Conservation (phyloP, 2,888 invertebrate genomes). For the Thereva nobilitata region DNA sequence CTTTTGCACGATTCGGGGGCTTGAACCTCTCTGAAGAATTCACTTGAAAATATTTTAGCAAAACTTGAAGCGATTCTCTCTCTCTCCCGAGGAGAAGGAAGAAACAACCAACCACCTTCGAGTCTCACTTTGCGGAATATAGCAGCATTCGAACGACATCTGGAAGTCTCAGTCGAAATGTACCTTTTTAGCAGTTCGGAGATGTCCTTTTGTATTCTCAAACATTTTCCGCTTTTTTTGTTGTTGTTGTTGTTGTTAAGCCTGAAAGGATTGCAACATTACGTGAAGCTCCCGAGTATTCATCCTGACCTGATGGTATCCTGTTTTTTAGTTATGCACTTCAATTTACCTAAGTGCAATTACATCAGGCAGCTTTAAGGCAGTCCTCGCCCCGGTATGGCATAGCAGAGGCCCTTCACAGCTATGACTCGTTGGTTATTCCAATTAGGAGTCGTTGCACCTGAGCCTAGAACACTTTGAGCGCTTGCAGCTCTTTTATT, state of each 20-base stretch:
- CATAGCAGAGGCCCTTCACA: constrained; percentile 8
- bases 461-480: constrained; percentile 16
- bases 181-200: too few relatives aligned
- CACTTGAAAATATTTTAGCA: not conserved
- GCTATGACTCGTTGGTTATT: constrained; percentile 34
- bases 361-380: constrained; percentile 25
- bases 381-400: not conserved
- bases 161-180: too few relatives aligned
- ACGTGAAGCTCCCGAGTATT: constrained; percentile 26
- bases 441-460: constrained; percentile 39
- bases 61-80: constrained; percentile 3
- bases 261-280: not conserved
- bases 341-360: constrained; percentile 38
- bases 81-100: too few relatives aligned
- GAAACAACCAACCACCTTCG: too few relatives aligned
- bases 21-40: not conserved
- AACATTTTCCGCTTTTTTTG: constrained; percentile 3
- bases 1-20: constrained; percentile 18
- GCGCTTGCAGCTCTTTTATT: too few relatives aligned
- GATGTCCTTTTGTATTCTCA: not conserved
- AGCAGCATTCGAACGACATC: too few relatives aligned
- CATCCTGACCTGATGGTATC: constrained; percentile 26
- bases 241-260: not conserved
- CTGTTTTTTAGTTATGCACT: constrained; percentile 35
- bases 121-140: too few relatives aligned